Evolutionary conservation across 2,888 invertebrate genomes (phyloP), one percentile per base, ranked within the genome.

Genomic region (Agrypnus murinus): DNA sequence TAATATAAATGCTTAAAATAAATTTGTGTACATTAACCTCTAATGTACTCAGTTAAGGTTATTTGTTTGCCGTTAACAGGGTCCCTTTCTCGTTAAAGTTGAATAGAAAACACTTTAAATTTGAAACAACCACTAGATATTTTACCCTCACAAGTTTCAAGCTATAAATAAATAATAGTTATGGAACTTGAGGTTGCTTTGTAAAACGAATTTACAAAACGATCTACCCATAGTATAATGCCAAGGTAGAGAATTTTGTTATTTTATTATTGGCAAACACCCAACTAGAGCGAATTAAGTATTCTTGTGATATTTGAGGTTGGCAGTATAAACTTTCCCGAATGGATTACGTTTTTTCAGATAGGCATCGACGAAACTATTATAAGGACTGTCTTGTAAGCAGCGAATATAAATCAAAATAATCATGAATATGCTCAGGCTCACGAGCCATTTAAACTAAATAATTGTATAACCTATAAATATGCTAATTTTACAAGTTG

Each of bases 21-120:
- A 31, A 50, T 50, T n/a, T 12, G 31, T 31, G 50, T 50, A 50
- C 50, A 31, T 50, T 50, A 50, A 32, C 31, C 31, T 50, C 8
- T 31, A 50, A n/a, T 12, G 50, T 19, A 12, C 12, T 31, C n/a
- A n/a, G 14, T 31, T 19, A 32, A 50, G 19, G 31, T 50, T 12
- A 50, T 3, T 31, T 50, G 31, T 50, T 50, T 50, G 31, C 32
- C 50, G 32, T 50, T 19, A 50, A n/a, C 6, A 25, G n/a, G n/a
- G n/a, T 1, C 50, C 31, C 31, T 31, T 9, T 31, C 50, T 19
- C 5, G 25, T 25, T 25, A 25, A 2, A 25, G 25, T 25, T 12
- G 7, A 14, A 25, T 25, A n/a, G 31, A 32, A 2, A 12, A 31
- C 12, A 50, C 25, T 31, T 50, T 31, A 31, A 31, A 50, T 50